Percentiles rank a stretch among this genome's conserved stretches.
These are phyloP conservation scores for Agriotes lineatus DNA, from an alignment of 2,888 invertebrate species.

Conservation along the genomic window DNA sequence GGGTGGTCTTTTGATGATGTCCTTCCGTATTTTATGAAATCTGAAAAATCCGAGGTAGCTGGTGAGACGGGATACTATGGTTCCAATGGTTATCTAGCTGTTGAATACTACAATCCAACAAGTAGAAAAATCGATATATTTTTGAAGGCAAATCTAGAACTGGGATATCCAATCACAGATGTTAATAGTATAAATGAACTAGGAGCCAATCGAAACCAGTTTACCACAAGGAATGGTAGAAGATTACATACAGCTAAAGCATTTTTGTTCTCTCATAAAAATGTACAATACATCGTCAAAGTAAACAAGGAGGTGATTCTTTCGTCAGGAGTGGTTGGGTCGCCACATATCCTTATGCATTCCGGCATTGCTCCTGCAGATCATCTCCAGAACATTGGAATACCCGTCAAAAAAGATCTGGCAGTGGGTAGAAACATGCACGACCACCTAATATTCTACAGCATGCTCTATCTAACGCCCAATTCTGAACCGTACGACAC, in stretches of 20 bases:
- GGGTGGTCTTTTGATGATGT: slow-evolving; percentile 76
- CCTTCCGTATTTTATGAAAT: slow-evolving; percentile 62
- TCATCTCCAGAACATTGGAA: slow-evolving; percentile 47
- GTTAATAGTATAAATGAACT: slow-evolving; percentile 73
- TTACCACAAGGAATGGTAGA: slow-evolving; percentile 72
- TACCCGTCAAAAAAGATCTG: slow-evolving; percentile 49
- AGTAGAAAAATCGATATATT: slow-evolving; percentile 58
- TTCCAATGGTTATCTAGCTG: slow-evolving; percentile 10
- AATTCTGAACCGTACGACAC: slow-evolving; percentile 23
- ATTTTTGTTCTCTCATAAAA: slow-evolving; percentile 69
- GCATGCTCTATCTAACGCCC: slow-evolving; percentile 43
- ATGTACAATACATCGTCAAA: slow-evolving; percentile 64
- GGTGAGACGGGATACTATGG: slow-evolving; percentile 18
- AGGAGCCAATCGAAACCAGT: slow-evolving; percentile 75
- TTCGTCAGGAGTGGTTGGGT: slow-evolving; percentile 81
- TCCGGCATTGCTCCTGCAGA: slow-evolving; percentile 55
- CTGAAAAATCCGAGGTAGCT: slow-evolving; percentile 1
- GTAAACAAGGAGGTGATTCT: slow-evolving; percentile 79
- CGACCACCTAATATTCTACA: slow-evolving; percentile 53
- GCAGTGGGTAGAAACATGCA: slow-evolving; percentile 50
- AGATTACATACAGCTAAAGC: slow-evolving; percentile 72
- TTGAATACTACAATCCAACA: slow-evolving; percentile 23
- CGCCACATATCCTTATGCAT: slow-evolving; percentile 55
- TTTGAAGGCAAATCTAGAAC: slow-evolving; percentile 70
- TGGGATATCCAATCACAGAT: slow-evolving; percentile 71